Conservation (phyloP, 92 coral and sea anemone genomes). For the Bergia puertoricense region DNA sequence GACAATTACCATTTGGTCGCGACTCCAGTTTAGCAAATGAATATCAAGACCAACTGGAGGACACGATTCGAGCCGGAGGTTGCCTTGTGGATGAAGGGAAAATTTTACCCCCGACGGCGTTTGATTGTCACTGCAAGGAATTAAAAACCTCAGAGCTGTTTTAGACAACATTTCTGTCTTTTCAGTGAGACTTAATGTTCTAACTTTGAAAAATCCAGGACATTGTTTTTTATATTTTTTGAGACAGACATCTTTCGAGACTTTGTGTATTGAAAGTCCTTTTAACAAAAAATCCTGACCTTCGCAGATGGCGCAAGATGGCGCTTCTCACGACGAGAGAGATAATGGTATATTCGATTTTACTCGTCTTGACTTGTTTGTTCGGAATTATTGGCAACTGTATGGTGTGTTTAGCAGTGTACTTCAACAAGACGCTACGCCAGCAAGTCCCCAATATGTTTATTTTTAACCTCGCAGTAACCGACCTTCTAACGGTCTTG, state of each 20-base stretch:
- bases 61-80: not conserved
- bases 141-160: not conserved
- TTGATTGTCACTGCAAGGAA: not conserved
- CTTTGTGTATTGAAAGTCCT: not conserved
- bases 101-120: not conserved
- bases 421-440: conserved; percentile 55
- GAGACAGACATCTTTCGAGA: not conserved
- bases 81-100: not conserved
- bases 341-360: conserved; percentile 16
- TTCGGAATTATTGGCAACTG: conserved; percentile 59
- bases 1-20: not conserved
- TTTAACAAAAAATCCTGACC: not conserved
- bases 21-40: not conserved
- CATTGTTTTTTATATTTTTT: too few species aligned
- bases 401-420: conserved; percentile 65
- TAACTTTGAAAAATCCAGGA: not conserved
- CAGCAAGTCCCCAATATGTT: conserved; percentile 62
- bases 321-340: conserved; percentile 44
- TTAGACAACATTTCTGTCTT: not conserved
- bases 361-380: conserved; percentile 45
- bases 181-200: not conserved
- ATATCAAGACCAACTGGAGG: not conserved
- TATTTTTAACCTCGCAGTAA: conserved; percentile 59
- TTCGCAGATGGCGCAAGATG: not conserved
- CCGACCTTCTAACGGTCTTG: conserved; percentile 54